Conservation (phyloP, 2,797 vertebrate genomes). For the Ambastaia sidthimunki region DNA sequence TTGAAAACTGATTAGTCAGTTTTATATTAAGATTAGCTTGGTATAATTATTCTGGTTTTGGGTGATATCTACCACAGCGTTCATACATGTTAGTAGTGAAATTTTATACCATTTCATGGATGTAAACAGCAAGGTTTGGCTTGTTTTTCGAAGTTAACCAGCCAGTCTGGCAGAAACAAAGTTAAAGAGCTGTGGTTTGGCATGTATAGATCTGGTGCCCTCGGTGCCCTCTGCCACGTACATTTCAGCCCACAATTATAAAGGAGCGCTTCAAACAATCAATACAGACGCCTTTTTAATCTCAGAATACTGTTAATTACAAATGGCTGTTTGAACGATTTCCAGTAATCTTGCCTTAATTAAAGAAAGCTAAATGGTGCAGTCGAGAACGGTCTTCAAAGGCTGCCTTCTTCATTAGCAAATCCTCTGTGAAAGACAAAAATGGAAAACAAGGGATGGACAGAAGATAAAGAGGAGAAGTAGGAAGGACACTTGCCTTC, state of each 20-base stretch:
- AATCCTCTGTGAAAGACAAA: slow-evolving; percentile 12
- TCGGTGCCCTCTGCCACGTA: slow-evolving; percentile 17
- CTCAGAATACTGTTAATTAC: slow-evolving; percentile 65
- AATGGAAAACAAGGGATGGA: slow-evolving; percentile 7
- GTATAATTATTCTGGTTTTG: not conserved
- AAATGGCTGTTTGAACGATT: slow-evolving; percentile 63
- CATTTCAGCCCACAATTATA: slow-evolving; percentile 47
- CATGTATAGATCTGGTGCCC: slow-evolving; percentile 31
- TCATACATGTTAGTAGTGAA: not conserved
- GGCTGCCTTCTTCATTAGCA: slow-evolving; percentile 59
- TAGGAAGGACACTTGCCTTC: slow-evolving; percentile 80
- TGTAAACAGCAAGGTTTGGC: not conserved
- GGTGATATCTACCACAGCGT: not conserved
- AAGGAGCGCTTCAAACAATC: slow-evolving; percentile 57
- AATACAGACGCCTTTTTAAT: slow-evolving; percentile 61
- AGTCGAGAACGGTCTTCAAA: slow-evolving; percentile 57
- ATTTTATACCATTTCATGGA: not conserved
- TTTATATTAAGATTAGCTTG: not conserved
- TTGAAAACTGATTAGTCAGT: no score
- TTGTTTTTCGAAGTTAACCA: slow-evolving; percentile 6
- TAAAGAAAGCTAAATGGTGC: slow-evolving; percentile 61
- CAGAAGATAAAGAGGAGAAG: not conserved
- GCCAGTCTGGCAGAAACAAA: not conserved
- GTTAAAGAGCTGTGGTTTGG: slow-evolving; percentile 24
- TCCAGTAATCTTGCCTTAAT: slow-evolving; percentile 58